These are phyloP conservation scores for Hydrotaea diabolus DNA, from an alignment of 2,888 invertebrate species.

Conservation along the genomic window DNA sequence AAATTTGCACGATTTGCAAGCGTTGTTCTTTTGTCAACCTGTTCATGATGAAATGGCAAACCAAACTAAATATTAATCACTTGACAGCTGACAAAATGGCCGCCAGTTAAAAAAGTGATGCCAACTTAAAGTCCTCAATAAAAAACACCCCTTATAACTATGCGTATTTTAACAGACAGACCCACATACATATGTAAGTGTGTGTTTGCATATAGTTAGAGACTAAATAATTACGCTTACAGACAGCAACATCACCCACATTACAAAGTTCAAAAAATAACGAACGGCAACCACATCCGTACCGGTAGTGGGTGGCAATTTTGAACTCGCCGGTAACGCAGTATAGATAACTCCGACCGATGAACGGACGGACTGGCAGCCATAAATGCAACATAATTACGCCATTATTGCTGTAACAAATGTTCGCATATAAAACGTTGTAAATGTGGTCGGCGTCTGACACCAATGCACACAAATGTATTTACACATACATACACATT, in stretches of 20 bases:
- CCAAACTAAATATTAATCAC: no score
- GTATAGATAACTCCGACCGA: constrained; percentile 8
- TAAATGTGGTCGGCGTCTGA: not conserved
- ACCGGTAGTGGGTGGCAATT: constrained; percentile 31
- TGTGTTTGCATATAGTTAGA: constrained; percentile 19
- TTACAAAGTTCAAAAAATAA: constrained; percentile 46
- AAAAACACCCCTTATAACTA: no score
- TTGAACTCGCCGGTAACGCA: not conserved
- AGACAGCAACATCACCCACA: constrained; percentile 52
- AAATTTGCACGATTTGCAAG: no score
- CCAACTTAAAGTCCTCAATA: no score
- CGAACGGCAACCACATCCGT: constrained; percentile 55
- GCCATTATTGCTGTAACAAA: constrained; percentile 65
- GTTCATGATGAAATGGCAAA: no score
- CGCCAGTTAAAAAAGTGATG: no score
- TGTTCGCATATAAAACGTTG: constrained; percentile 25
- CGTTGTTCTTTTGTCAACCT: no score
- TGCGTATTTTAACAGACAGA: not conserved
- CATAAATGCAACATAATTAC: constrained; percentile 65
- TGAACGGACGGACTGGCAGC: constrained; percentile 25
- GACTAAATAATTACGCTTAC: constrained; percentile 38
- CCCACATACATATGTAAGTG: not conserved
- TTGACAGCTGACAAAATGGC: no score
- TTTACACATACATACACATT: no score
- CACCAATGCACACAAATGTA: no score